phyloP scores from a whole-genome alignment of 2,113 vertebrate genomes.

The Sclerurus mexicanus region DNA sequence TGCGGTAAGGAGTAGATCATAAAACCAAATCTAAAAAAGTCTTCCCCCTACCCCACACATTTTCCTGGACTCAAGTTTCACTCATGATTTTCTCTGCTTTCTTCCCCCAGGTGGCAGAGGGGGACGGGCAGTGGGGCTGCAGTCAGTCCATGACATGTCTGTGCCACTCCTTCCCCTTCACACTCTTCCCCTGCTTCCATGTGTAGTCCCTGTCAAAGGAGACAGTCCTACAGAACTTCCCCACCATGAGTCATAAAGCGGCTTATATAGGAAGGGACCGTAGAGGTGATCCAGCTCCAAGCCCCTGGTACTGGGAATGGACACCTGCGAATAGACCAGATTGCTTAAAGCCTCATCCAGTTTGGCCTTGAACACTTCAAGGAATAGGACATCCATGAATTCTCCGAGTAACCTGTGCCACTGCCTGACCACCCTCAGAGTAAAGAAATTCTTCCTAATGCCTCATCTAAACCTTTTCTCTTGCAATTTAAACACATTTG shows the following conservation, averaged over 20 bases:
- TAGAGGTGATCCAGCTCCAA: background rate
- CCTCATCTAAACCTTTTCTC: accelerated
- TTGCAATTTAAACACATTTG: accelerated
- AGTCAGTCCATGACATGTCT: background rate
- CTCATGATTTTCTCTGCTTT: background rate
- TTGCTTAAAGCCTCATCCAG: background rate
- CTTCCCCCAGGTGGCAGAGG: background rate
- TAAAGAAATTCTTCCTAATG: background rate
- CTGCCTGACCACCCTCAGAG: accelerated
- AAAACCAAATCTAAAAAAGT: background rate
- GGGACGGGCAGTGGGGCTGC: background rate
- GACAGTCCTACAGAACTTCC: background rate
- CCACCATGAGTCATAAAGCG: accelerated
- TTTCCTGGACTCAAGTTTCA: background rate
- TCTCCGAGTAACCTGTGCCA: background rate
- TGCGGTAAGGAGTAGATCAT: background rate
- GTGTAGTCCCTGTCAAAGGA: background rate
- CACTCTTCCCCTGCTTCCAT: background rate
- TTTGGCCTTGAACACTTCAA: too few relatives aligned
- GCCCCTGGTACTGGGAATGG: background rate
- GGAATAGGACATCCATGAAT: background rate
- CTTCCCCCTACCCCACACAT: background rate
- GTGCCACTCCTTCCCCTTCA: background rate
- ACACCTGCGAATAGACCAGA: accelerated
- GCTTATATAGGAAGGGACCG: background rate